phyloP scores from a whole-genome alignment of 2,113 vertebrate species.

The Melanerpes formicivorus region DNA sequence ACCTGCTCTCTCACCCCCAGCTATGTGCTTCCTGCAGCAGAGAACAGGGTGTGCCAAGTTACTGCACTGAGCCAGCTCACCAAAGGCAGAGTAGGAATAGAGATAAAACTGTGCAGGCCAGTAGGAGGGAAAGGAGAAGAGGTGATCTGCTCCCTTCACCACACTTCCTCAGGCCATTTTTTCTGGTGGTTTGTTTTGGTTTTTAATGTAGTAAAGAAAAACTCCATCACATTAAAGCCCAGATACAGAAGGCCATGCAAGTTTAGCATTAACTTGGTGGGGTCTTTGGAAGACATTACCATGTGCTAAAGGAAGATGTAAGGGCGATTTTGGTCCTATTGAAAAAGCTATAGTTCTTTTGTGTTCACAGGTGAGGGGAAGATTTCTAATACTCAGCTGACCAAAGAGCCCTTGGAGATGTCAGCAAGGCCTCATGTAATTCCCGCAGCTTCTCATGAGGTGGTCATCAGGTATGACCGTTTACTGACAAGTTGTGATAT shows the following conservation, averaged over 20 bases:
- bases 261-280: neutral
- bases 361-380: slow-evolving; percentile 53
- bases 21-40: neutral
- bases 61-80: fast-evolving
- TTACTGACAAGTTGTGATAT: neutral
- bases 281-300: neutral
- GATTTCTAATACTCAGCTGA: slow-evolving; percentile 49
- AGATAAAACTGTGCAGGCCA: fast-evolving
- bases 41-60: neutral
- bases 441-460: slow-evolving; percentile 26
- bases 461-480: slow-evolving; percentile 66
- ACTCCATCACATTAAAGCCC: neutral
- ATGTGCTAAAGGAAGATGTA: neutral
- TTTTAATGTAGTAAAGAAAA: fast-evolving
- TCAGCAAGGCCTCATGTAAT: slow-evolving; percentile 41
- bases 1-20: fast-evolving
- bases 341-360: slow-evolving; percentile 20
- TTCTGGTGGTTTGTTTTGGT: too few species aligned
- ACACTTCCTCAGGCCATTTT: neutral
- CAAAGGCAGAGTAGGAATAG: neutral
- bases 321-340: neutral
- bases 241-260: neutral
- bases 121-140: neutral
- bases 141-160: neutral
- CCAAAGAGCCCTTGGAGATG: slow-evolving; percentile 44